Evolutionary conservation across 2,888 invertebrate species (phyloP), one percentile per base, ranked within the genome.

Genomic region (Sinhomidia bicolor): DNA sequence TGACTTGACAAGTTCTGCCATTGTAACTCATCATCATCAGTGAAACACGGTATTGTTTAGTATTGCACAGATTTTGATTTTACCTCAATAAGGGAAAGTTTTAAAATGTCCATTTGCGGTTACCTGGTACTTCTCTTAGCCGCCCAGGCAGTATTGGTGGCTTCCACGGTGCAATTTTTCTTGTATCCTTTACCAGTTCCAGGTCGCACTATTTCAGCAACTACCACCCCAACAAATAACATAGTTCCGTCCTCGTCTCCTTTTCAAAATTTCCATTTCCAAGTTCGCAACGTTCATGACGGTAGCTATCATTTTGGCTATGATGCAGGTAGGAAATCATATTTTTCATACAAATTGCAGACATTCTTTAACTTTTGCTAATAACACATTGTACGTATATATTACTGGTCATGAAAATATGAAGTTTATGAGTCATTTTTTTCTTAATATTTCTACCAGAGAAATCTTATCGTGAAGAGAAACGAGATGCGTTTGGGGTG

Each of bases 401-500:
- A n/a, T n/a, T n/a, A 29, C 36, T 36, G 1, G 54, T 78, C 32
- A 3, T 32, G 14, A 65, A 36, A 65, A 29, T 36, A 57, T 79
- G 83, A 32, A 9, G 44, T 47, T 51, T 74, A 83, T 84, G 83
- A 84, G 36, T 84, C 57, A 74, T 84, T 23, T 23, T 26, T 36
- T 54, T 32, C 4, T 26, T 23, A 57, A 20, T 65, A 10, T 6
- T 54, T 54, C 17, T 10, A 29, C 29, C 23, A 84, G 89, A 96
- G 92, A 94, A 95, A 6, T 97, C 97, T 93, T 97, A 95, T 92
- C 94, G 96, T 3, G 95, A 95, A 79, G 97, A 97, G 93, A 95
- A 96, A 91, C 94, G 96, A 44, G 95, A 95, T 90, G 93, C 95
- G 0, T 96, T 97, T 93, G 96, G 96, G 23, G 96, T 96, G 2